Evolutionary conservation across 2,888 invertebrate genomes (phyloP).

Genomic region (Cryptops parisi): DNA sequence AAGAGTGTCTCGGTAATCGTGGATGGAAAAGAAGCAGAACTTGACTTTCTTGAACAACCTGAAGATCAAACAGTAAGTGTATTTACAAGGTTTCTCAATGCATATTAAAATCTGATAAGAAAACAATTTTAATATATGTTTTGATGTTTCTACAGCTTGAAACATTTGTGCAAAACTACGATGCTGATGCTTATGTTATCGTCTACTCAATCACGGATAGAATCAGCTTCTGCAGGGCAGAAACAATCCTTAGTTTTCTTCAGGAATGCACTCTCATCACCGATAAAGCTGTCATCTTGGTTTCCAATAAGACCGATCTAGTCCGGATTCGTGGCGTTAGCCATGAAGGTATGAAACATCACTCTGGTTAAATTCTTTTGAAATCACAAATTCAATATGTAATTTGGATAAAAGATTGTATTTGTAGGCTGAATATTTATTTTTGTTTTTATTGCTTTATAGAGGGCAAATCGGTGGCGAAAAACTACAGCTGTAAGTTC

Average conservation of each 20-base stretch:
- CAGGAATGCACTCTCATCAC: conserved; percentile 62
- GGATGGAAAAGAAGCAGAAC: conserved; percentile 75
- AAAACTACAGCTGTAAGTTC: conserved; percentile 31
- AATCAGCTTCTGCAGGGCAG: conserved; percentile 63
- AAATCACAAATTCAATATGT: no score
- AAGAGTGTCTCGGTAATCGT: conserved; percentile 70
- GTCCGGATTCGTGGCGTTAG: conserved; percentile 71
- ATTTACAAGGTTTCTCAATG: no score
- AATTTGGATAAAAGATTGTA: no score
- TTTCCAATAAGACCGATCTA: conserved; percentile 86
- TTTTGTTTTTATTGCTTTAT: conserved; percentile 14
- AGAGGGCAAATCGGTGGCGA: conserved; percentile 32
- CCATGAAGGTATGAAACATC: conserved; percentile 49
- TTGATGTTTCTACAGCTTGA: conserved; percentile 6
- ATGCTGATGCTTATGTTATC: conserved; percentile 61
- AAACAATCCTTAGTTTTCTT: conserved; percentile 71
- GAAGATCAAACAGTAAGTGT: conserved; percentile 6
- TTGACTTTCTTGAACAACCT: conserved; percentile 45
- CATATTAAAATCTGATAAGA: no score
- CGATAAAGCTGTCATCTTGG: conserved; percentile 73
- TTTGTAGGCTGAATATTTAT: neutral
- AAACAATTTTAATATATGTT: conserved; percentile 4
- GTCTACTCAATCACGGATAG: conserved; percentile 80
- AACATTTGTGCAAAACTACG: conserved; percentile 7
- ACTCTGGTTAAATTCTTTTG: neutral